A percentile compares a stretch with the other conserved stretches of the same genome.
Evolutionary conservation across 2,113 vertebrate species (phyloP).

Genomic region (Gallinago media): DNA sequence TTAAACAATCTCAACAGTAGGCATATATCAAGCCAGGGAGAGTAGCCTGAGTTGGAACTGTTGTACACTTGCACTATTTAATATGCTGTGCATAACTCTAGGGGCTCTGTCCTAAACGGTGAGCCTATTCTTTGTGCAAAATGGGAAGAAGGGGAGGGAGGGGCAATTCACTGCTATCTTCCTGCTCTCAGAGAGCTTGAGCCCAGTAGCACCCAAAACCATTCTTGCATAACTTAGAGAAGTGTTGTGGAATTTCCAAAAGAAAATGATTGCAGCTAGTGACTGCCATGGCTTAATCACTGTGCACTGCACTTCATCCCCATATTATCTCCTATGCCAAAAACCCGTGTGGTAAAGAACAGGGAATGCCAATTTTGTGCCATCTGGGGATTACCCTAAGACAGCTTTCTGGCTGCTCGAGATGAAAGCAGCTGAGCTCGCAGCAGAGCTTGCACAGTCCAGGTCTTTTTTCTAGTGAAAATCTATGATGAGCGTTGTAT

Average conservation of each 20-base stretch:
- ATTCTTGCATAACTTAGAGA: background rate
- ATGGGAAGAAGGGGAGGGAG: background rate
- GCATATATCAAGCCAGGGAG: background rate
- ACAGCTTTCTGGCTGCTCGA: constrained; percentile 15
- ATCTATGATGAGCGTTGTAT: background rate
- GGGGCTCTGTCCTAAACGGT: background rate
- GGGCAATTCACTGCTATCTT: background rate
- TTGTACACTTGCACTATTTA: background rate
- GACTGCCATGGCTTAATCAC: background rate
- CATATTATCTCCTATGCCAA: background rate
- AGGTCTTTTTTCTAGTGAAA: background rate
- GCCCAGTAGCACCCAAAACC: background rate
- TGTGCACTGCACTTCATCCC: background rate
- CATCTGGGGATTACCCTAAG: constrained; percentile 9
- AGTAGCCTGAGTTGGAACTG: background rate
- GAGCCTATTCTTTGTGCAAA: background rate
- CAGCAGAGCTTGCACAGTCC: background rate
- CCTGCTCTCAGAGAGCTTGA: background rate
- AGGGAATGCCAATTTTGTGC: constrained; percentile 16
- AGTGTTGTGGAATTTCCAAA: background rate
- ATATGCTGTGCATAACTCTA: background rate
- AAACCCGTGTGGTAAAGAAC: background rate
- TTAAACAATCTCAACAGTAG: background rate
- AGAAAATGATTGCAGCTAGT: background rate
- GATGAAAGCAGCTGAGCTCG: background rate